Percentiles rank a stretch among this genome's conserved stretches.
These are phyloP conservation scores for Melanotaenia boesemani DNA, from an alignment of 2,797 vertebrate genomes.

Conservation along the genomic window DNA sequence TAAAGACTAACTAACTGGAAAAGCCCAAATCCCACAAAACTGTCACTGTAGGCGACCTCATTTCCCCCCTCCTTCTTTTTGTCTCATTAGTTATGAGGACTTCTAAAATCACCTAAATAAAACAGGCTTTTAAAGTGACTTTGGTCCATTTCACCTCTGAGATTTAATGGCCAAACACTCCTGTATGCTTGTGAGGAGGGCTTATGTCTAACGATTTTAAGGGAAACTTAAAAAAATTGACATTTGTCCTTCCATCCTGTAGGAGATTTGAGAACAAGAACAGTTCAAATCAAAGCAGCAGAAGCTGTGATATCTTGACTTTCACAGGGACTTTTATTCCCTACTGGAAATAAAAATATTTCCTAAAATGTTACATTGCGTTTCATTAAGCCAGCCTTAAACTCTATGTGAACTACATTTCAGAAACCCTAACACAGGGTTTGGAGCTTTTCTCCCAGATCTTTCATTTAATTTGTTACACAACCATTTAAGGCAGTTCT, in stretches of 20 bases:
- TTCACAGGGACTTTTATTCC: neutral
- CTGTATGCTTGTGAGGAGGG: neutral
- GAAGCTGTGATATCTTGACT: neutral
- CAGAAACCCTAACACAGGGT: neutral
- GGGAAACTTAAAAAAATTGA: neutral
- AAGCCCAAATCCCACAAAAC: constrained; percentile 58
- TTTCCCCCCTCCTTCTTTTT: constrained; percentile 18
- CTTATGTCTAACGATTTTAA: neutral
- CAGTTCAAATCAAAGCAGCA: neutral
- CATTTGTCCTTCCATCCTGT: too few relatives aligned
- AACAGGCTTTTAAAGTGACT: constrained; percentile 15
- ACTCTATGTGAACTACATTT: neutral
- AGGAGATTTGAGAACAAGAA: too few relatives aligned
- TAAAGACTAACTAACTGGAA: constrained; percentile 69
- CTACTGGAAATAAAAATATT: neutral
- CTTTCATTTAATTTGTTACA: neutral
- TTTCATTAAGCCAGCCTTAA: neutral
- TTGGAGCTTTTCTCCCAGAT: neutral
- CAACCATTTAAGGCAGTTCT: neutral
- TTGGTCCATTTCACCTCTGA: constrained; percentile 12
- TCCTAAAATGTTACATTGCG: neutral
- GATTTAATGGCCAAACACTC: constrained; percentile 3
- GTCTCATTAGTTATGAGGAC: constrained; percentile 31
- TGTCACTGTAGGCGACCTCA: constrained; percentile 18
- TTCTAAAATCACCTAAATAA: constrained; percentile 35